phyloP scores from a whole-genome alignment of 1,140 invertebrate species.

The Heliconius hermathena region DNA sequence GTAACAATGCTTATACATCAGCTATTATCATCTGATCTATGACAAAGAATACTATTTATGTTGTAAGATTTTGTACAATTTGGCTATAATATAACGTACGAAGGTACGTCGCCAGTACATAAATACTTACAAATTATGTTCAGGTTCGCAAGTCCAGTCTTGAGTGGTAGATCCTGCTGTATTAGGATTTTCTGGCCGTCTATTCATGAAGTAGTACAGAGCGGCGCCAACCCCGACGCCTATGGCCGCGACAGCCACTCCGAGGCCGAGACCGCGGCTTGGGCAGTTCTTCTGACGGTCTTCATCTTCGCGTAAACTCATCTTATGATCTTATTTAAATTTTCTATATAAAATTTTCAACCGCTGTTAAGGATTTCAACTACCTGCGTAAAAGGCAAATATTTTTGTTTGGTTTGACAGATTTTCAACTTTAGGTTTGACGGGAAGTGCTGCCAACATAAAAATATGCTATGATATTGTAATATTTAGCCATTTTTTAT shows the following conservation, averaged over 20 bases:
- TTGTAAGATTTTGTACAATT: too few relatives aligned
- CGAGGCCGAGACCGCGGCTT: constrained; percentile 63
- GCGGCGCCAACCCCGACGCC: constrained; percentile 73
- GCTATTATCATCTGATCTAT: too few relatives aligned
- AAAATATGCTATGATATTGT: neutral
- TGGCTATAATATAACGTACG: too few relatives aligned
- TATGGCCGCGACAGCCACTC: constrained; percentile 64
- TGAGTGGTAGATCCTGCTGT: constrained; percentile 55
- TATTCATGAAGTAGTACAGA: constrained; percentile 74
- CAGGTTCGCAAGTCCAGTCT: constrained; percentile 49
- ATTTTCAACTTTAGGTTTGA: neutral
- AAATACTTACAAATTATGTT: constrained; percentile 54
- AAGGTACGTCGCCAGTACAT: too few relatives aligned
- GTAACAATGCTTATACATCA: too few relatives aligned
- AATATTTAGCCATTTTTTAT: neutral
- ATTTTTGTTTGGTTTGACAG: constrained; percentile 14
- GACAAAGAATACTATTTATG: too few relatives aligned
- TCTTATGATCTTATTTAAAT: constrained; percentile 39
- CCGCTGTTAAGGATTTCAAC: neutral
- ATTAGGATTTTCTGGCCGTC: constrained; percentile 58
- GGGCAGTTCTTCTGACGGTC: constrained; percentile 57
- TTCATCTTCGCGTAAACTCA: constrained; percentile 70
- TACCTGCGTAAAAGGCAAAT: constrained; percentile 15
- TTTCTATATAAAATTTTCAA: neutral
- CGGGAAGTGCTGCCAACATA: neutral